Conservation (phyloP, 2,113 vertebrate genomes). For the Petrocephalus microphthalmus region DNA sequence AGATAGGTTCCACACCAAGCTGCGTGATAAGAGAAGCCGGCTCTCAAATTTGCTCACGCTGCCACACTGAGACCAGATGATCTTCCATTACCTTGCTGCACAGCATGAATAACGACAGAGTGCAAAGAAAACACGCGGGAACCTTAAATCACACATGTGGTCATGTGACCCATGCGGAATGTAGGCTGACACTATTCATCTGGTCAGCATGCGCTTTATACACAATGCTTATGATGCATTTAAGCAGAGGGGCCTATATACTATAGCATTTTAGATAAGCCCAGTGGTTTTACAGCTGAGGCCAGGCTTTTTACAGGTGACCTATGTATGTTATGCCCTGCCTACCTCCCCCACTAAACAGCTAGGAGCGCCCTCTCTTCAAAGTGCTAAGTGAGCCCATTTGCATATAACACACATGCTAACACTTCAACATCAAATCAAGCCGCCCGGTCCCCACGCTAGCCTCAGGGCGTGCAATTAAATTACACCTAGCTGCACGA, state of each 20-base stretch:
- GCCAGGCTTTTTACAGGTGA: background rate
- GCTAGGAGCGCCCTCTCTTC: background rate
- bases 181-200: background rate
- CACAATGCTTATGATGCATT: background rate
- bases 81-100: background rate
- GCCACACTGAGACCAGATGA: background rate
- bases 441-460: constrained; percentile 50
- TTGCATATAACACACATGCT: background rate
- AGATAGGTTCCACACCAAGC: background rate
- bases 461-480: constrained; percentile 47
- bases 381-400: background rate
- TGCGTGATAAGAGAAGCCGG: background rate
- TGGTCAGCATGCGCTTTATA: background rate
- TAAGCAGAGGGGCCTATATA: background rate
- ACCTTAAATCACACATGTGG: background rate
- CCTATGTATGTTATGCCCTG: background rate
- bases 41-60: background rate
- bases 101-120: background rate
- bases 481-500: constrained; percentile 57
- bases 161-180: background rate
- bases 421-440: constrained; percentile 53
- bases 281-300: background rate
- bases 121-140: background rate
- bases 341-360: background rate
- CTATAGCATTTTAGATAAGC: background rate